Conservation (phyloP, 1,140 invertebrate genomes). For the Acromyrmex charruanus region DNA sequence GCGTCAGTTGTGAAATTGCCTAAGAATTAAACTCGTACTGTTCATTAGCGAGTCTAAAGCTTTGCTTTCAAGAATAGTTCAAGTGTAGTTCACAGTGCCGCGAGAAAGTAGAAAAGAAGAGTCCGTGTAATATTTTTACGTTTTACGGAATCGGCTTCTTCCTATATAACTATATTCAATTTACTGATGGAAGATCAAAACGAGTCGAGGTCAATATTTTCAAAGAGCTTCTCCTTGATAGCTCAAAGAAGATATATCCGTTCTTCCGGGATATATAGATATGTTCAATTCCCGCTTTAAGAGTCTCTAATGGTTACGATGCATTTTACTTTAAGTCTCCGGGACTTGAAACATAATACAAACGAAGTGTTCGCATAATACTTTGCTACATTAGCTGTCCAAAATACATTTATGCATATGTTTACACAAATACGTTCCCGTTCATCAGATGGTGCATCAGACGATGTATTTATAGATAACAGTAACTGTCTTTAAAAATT, state of each 20-base stretch:
- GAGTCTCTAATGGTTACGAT: constrained; percentile 51
- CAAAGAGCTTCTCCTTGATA: constrained; percentile 37
- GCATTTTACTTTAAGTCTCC: constrained; percentile 45
- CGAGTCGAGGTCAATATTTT: constrained; percentile 51
- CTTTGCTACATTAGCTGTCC: constrained; percentile 11
- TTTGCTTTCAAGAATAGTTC: constrained; percentile 26
- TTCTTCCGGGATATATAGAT: constrained; percentile 50
- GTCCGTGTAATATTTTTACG: constrained; percentile 25
- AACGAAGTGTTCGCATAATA: constrained; percentile 14
- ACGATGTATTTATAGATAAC: constrained; percentile 25
- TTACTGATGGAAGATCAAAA: constrained; percentile 43
- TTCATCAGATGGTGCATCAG: constrained; percentile 52
- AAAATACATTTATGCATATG: constrained; percentile 9
- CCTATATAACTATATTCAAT: constrained; percentile 41
- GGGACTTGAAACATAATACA: constrained; percentile 44
- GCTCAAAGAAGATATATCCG: constrained; percentile 42
- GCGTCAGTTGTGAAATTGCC: background rate
- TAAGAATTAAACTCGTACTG: background rate
- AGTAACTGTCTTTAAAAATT: constrained; percentile 3
- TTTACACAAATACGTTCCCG: constrained; percentile 39
- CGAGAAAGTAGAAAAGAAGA: constrained; percentile 9
- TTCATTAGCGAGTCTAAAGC: background rate
- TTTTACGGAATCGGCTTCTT: constrained; percentile 31
- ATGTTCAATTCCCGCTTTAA: constrained; percentile 34
- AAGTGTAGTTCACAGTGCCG: background rate